These are phyloP conservation scores for Gastrophryne carolinensis DNA, from an alignment of 2,797 vertebrate genomes.

Conservation along the genomic window DNA sequence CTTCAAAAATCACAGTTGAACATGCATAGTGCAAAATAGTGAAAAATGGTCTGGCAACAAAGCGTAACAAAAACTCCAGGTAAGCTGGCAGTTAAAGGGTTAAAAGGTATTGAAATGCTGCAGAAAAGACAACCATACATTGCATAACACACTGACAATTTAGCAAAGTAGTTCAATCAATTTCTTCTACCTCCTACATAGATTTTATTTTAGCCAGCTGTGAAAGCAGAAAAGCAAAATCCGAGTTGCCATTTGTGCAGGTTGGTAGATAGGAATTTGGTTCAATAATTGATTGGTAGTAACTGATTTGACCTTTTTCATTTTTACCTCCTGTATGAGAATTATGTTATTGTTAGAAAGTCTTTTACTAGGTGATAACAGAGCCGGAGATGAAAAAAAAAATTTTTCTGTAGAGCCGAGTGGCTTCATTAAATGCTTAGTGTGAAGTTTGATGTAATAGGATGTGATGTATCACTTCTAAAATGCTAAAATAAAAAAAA, in stretches of 20 bases:
- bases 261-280: conserved; percentile 24
- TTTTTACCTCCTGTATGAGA: conserved; percentile 29
- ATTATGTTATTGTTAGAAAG: conserved; percentile 32
- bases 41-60: too few relatives aligned
- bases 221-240: conserved; percentile 14
- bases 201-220: conserved; percentile 18
- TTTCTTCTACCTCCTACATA: conserved; percentile 22
- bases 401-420: conserved; percentile 23
- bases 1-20: too few relatives aligned
- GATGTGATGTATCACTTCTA: neutral
- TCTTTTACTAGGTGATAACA: conserved; percentile 25
- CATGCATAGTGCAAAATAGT: too few relatives aligned
- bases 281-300: conserved; percentile 43
- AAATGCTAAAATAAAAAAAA: neutral
- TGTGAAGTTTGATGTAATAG: conserved; percentile 5
- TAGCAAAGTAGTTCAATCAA: conserved; percentile 34
- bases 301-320: conserved; percentile 46
- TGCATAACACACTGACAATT: neutral
- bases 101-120: too few relatives aligned
- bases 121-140: too few relatives aligned
- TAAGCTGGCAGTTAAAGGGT: too few relatives aligned
- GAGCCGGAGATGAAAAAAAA: conserved; percentile 26
- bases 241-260: conserved; percentile 15
- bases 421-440: conserved; percentile 33
- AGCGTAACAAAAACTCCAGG: too few relatives aligned